A percentile compares a stretch with the other conserved stretches of the same genome.
Conservation (phyloP, 2,888 invertebrate genomes). For the Clanis bilineata region DNA sequence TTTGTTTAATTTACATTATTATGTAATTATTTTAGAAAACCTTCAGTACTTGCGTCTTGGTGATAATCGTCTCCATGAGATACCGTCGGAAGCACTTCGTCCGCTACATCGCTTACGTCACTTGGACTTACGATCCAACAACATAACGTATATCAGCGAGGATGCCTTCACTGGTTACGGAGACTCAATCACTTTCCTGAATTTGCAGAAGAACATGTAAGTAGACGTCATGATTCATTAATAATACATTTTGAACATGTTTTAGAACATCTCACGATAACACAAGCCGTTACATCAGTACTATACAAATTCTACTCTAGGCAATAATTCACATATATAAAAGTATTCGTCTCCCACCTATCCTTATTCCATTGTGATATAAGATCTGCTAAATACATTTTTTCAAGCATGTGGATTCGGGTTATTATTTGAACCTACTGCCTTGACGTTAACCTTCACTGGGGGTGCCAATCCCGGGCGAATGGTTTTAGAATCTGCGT, state of each 20-base stretch:
- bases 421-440: no score
- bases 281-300: no score
- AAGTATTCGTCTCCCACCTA: no score
- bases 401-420: no score
- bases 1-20: neutral
- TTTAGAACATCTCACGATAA: no score
- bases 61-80: slow-evolving; percentile 92
- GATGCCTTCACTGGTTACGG: slow-evolving; percentile 95
- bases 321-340: no score
- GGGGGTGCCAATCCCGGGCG: no score
- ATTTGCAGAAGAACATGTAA: slow-evolving; percentile 95
- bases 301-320: no score
- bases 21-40: slow-evolving; percentile 83
- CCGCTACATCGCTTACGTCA: slow-evolving; percentile 93
- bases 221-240: slow-evolving; percentile 38
- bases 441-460: no score
- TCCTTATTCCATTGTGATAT: no score
- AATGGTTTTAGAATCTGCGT: no score
- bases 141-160: slow-evolving; percentile 90
- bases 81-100: slow-evolving; percentile 92
- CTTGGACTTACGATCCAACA: slow-evolving; percentile 93
- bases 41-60: slow-evolving; percentile 94
- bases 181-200: slow-evolving; percentile 95
- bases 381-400: no score
- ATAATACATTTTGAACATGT: neutral